Evolutionary conservation across 1,140 invertebrate genomes (phyloP), one percentile per base, ranked within the genome.

Genomic region (Brachionus rotundiformis): DNA sequence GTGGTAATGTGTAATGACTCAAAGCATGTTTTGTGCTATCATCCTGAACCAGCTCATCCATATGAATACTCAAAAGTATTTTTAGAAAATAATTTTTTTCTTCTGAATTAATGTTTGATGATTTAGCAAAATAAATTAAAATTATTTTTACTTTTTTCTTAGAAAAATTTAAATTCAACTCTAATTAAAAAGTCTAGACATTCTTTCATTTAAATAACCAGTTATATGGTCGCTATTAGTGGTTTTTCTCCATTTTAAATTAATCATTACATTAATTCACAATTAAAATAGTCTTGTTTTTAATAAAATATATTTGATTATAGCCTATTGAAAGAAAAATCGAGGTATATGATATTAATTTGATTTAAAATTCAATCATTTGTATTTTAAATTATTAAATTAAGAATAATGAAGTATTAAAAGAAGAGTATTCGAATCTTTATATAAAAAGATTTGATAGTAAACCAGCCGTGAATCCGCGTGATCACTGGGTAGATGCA

Each of bases 1-100:
- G 33, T 81, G n/a, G 27, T 54, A 10, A 81, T 81, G 79, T 63
- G 59, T 19, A 47, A 63, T 63, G 79, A 81, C 44, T 47, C 59
- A 25, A 81, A 81, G 8, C 79, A 81, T 39, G 41, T 81, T 29
- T 23, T 81, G 25, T 81, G 79, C 23, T 81, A 65, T 81, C 79
- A 81, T 41, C 79, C 79, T 10, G 79, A 81, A 41, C 54, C 54
- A 36, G 33, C 27, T 3, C 79, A 81, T 65, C 79, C 79, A 31
- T 81, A 81, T 68, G 79, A 81, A 49, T 65, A 39, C 19, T 65
- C 59, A 6, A 81, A 81, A 68, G 76, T 79, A 39, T 54, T 54
- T 19, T 39, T n/a, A n/a, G n/a, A 39, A 39, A 39, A 10, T 16
- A 54, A 49, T 49, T 49, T 23, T 23, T 16, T 16, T 19, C 8